phyloP scores from a whole-genome alignment of 2,797 vertebrate genomes.

The Chaetophractus vellerosus region DNA sequence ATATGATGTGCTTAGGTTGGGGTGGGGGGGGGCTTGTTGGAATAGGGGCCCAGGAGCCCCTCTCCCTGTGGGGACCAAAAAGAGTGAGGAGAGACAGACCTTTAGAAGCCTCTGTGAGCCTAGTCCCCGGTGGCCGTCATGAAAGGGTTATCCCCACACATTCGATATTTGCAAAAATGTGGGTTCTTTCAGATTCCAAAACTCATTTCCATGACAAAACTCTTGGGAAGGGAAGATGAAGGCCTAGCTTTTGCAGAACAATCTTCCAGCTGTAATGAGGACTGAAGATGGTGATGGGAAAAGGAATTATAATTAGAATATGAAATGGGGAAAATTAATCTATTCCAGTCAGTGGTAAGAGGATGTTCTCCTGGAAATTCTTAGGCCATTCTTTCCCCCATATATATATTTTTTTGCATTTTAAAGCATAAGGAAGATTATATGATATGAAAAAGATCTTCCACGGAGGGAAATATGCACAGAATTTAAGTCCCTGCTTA shows the following conservation, averaged over 20 bases:
- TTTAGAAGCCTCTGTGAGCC: constrained; percentile 50
- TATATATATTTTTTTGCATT: background rate
- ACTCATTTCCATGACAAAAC: constrained; percentile 93
- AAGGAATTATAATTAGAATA: constrained; percentile 92
- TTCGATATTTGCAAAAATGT: constrained; percentile 88
- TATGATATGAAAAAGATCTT: constrained; percentile 16
- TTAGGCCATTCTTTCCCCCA: constrained; percentile 72
- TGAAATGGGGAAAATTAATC: constrained; percentile 91
- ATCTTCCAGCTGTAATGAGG: constrained; percentile 92
- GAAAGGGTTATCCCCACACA: constrained; percentile 90
- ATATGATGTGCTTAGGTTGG: background rate
- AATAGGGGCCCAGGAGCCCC: background rate
- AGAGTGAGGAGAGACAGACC: background rate
- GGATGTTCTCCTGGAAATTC: constrained; percentile 87
- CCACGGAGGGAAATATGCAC: background rate
- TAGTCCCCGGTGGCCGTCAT: constrained; percentile 63
- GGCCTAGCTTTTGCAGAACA: constrained; percentile 90
- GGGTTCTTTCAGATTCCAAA: constrained; percentile 90
- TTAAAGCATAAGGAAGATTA: constrained; percentile 49
- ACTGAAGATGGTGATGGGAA: constrained; percentile 89
- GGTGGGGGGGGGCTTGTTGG: background rate
- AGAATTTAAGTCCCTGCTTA: background rate
- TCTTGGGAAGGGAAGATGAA: constrained; percentile 91
- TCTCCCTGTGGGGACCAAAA: background rate
- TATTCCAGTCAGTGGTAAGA: constrained; percentile 89